Percentiles rank a stretch among this genome's conserved stretches.
Evolutionary conservation across 2,113 vertebrate species (phyloP).

Genomic region (Sorex fumeus): DNA sequence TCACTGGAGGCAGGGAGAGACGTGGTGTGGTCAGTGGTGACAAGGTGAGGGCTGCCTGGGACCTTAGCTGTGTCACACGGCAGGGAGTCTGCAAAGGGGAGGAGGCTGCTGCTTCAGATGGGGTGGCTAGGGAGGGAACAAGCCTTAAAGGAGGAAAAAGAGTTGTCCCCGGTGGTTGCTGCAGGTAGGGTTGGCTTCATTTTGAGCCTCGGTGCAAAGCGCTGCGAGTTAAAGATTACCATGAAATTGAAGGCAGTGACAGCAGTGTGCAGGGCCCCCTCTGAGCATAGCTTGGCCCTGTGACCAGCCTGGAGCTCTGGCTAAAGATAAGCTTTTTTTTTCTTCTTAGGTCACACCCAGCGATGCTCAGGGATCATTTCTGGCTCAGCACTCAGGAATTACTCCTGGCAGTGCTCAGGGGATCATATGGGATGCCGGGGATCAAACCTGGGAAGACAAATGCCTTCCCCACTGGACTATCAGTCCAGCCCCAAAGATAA

Average conservation of each 20-base stretch:
- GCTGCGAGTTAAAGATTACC: conserved; percentile 32
- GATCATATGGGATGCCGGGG: too few species aligned
- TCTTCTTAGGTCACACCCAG: too few species aligned
- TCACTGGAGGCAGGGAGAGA: neutral
- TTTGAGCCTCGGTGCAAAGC: neutral
- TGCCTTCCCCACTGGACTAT: too few species aligned
- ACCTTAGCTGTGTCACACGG: neutral
- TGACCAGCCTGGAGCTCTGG: neutral
- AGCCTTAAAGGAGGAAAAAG: neutral
- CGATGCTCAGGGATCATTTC: too few species aligned
- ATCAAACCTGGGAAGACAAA: too few species aligned
- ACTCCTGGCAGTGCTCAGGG: too few species aligned
- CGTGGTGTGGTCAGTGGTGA: neutral
- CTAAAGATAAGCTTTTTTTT: too few species aligned
- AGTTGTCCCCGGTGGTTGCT: neutral
- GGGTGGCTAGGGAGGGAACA: conserved; percentile 9
- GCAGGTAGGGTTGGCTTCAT: neutral
- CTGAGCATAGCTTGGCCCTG: neutral
- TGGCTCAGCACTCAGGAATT: too few species aligned
- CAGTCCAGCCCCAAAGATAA: too few species aligned
- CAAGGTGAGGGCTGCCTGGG: neutral
- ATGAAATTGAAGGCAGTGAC: neutral
- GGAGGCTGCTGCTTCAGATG: neutral
- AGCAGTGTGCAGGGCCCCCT: neutral
- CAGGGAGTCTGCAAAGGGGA: neutral